phyloP scores from a whole-genome alignment of 2,888 invertebrate genomes.

The Dicranocentrus wangi region DNA sequence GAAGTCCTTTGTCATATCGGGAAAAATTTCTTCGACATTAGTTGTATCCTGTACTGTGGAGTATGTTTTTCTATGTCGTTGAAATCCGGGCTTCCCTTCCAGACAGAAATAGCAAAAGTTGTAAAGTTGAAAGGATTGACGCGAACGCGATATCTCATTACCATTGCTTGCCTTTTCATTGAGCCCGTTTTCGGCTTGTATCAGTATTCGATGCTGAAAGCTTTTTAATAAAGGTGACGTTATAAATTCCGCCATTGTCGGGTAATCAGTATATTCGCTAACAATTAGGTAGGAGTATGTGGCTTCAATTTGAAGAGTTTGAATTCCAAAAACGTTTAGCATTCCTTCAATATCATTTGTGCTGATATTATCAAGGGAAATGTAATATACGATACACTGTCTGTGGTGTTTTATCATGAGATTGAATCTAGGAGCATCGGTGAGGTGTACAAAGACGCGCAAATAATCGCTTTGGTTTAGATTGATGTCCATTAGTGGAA shows the following conservation, averaged over 20 bases:
- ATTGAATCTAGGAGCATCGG: not conserved
- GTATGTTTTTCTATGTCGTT: not conserved
- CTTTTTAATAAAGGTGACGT: conserved; percentile 58
- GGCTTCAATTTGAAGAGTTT: conserved; percentile 37
- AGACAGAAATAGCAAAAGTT: conserved; percentile 68
- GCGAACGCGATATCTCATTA: too few relatives aligned
- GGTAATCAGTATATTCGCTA: conserved; percentile 9
- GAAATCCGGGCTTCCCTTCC: conserved; percentile 52
- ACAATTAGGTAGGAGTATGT: conserved; percentile 54
- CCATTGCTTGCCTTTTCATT: too few relatives aligned
- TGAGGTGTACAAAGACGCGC: not conserved
- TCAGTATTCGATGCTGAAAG: conserved; percentile 58
- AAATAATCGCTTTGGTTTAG: not conserved
- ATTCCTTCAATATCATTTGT: not conserved
- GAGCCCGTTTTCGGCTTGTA: conserved; percentile 21
- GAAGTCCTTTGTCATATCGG: conserved; percentile 65
- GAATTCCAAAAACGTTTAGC: conserved; percentile 32
- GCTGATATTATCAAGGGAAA: conserved; percentile 25
- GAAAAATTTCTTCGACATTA: conserved; percentile 58
- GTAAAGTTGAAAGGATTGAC: conserved; percentile 13
- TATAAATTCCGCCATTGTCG: conserved; percentile 17
- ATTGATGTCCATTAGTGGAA: conserved; percentile 57
- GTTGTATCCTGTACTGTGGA: not conserved
- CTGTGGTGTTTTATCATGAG: conserved; percentile 43
- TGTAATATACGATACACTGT: conserved; percentile 66